Evolutionary conservation across 2,888 invertebrate species (phyloP), one percentile per base, ranked within the genome.

Genomic region (Bedellia somnulentella): DNA sequence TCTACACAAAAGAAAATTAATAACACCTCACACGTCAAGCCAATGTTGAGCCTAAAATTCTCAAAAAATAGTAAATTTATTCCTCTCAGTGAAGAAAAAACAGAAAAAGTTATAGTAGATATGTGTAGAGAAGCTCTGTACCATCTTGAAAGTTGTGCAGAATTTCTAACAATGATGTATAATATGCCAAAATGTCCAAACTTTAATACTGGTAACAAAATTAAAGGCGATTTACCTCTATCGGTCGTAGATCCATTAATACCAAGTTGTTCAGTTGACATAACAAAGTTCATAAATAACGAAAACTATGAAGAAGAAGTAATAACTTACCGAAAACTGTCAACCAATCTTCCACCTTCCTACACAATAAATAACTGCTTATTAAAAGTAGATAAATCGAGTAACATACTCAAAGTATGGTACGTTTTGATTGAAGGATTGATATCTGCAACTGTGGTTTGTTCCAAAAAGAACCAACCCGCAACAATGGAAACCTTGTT

Each of bases 181-280:
- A 86, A 86, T 47, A 94, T 95, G 93, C 93, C 94, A 0, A 91
- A 92, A 45, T 93, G 93, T 55, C 95, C 95, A 0, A 87, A 87
- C 36, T 94, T 95, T 52, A 92, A 93, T 57, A 86, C 93, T 9
- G 91, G 93, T 0, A 89, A 93, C 49, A 80, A 87, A 49, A 85
- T 89, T 38, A 87, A 87, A 52, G 85, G 87, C 1, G 87, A 88
- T 34, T 82, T 85, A 29, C 85, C 87, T 3, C 80, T 89, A 2
- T 87, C 88, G 41, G 82, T 88, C 27, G 91, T 93, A 0, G 93
- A 93, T 56, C 86, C 89, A 1, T 80, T 86, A n/a, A 87, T 93
- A 41, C 89, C 90, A 8, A 88, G 86, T 47, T 63, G 68, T 5
- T 80, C 80, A 44, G 75, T 85, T 24, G 85, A 87, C 43, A 77